A percentile compares a stretch with the other conserved stretches of the same genome.
These are phyloP conservation scores for Alethe castanea DNA, from an alignment of 2,113 vertebrate genomes.

Conservation along the genomic window DNA sequence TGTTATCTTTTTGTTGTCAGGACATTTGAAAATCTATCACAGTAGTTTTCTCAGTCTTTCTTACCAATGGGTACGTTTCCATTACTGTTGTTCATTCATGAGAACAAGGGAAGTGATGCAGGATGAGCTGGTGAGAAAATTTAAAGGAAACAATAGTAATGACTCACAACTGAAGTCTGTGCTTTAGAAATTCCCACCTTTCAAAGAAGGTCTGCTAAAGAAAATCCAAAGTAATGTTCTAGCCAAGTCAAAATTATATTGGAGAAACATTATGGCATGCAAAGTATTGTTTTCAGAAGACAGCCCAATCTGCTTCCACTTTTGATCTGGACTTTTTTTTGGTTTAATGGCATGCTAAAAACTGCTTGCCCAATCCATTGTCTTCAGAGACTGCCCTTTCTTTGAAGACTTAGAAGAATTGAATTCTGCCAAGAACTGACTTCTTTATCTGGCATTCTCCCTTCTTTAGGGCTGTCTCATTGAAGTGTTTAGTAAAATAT, in stretches of 20 bases:
- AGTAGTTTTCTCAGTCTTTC: neutral
- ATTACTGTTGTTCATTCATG: slow-evolving; percentile 60
- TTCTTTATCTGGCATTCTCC: neutral
- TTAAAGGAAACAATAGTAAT: slow-evolving; percentile 74
- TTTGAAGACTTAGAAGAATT: neutral
- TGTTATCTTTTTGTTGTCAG: neutral
- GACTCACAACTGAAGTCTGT: slow-evolving; percentile 65
- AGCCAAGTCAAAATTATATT: slow-evolving; percentile 6
- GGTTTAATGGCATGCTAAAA: slow-evolving; percentile 60
- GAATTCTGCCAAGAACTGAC: neutral
- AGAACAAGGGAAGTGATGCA: slow-evolving; percentile 73
- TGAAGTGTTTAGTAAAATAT: neutral
- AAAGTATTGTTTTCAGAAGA: slow-evolving; percentile 51
- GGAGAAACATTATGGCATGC: slow-evolving; percentile 42
- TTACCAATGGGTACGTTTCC: slow-evolving; percentile 37
- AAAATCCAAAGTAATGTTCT: slow-evolving; percentile 37
- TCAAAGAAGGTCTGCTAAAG: slow-evolving; percentile 51
- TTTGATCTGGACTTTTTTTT: slow-evolving; percentile 52
- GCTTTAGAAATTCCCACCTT: slow-evolving; percentile 69
- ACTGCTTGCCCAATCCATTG: slow-evolving; percentile 59
- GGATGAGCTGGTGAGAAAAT: slow-evolving; percentile 73
- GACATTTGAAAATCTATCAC: neutral
- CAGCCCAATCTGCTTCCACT: slow-evolving; percentile 20
- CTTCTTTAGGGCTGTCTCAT: neutral
- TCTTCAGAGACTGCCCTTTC: slow-evolving; percentile 44